These are phyloP conservation scores for Yponomeuta cagnagella DNA, from an alignment of 2,888 invertebrate species.

Conservation along the genomic window DNA sequence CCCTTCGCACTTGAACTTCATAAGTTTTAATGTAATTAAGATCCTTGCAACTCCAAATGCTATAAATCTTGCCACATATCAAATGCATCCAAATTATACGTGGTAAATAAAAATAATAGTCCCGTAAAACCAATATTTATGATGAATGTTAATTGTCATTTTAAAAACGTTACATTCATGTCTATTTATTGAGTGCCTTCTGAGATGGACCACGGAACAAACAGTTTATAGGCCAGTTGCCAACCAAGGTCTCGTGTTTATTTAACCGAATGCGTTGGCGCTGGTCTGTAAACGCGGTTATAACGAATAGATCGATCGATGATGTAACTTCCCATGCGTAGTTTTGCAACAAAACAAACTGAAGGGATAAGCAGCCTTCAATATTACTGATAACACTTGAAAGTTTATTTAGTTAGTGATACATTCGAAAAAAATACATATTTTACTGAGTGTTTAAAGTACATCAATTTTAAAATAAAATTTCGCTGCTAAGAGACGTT, in stretches of 20 bases:
- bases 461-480: not conserved
- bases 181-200: not conserved
- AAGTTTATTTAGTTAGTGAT: too few species aligned
- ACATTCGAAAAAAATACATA: too few species aligned
- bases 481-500: not conserved
- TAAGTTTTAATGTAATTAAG: not conserved
- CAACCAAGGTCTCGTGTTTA: conserved; percentile 8
- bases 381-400: too few species aligned
- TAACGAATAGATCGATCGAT: not conserved
- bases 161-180: too few species aligned
- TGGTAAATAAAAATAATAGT: too few species aligned
- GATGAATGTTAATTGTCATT: too few species aligned
- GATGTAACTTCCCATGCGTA: conserved; percentile 11
- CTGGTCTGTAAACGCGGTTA: not conserved
- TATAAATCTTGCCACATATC: too few species aligned
- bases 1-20: not conserved
- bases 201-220: too few species aligned
- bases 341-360: not conserved
- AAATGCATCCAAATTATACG: too few species aligned
- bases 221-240: not conserved
- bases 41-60: not conserved
- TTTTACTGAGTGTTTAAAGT: too few species aligned
- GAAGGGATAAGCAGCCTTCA: too few species aligned
- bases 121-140: too few species aligned
- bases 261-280: conserved; percentile 5